Percentiles rank a stretch among this genome's conserved stretches.
Evolutionary conservation across 2,113 vertebrate genomes (phyloP).

Genomic region (Baryphthengus martii): DNA sequence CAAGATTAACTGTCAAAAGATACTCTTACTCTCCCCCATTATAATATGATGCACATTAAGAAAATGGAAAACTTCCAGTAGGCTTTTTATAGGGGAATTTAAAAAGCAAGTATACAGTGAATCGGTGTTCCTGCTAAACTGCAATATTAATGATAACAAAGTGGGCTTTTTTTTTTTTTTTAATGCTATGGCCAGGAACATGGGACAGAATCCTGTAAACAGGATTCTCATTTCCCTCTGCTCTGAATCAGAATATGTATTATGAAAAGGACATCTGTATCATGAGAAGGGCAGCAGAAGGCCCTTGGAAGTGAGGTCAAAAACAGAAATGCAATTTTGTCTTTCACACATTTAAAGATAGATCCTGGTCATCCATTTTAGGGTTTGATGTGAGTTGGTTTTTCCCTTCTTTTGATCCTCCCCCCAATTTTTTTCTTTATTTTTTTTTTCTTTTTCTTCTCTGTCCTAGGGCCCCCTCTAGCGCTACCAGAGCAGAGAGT

Average conservation of each 20-base stretch:
- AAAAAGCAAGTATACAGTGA: not conserved
- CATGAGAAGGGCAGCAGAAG: not conserved
- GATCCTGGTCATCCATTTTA: not conserved
- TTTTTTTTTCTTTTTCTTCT: not conserved
- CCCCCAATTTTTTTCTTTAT: rapidly evolving
- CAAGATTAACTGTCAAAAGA: not conserved
- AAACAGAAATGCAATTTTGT: not conserved
- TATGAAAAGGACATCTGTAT: not conserved
- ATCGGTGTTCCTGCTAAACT: not conserved
- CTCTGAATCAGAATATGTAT: not conserved
- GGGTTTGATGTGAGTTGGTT: not conserved
- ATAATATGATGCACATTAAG: not conserved
- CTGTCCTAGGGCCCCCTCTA: conserved; percentile 58
- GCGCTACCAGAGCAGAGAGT: not conserved
- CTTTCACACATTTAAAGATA: not conserved
- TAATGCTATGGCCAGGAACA: not conserved
- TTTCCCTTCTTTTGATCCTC: no score
- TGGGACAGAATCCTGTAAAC: not conserved
- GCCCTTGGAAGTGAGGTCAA: not conserved
- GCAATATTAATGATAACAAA: not conserved
- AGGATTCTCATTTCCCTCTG: not conserved
- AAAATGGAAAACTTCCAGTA: not conserved
- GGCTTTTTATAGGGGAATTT: not conserved
- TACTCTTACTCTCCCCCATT: not conserved
- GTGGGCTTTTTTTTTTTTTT: not conserved